Evolutionary conservation across 1,140 invertebrate genomes (phyloP).

Genomic region (Elymnias hypermnestra): DNA sequence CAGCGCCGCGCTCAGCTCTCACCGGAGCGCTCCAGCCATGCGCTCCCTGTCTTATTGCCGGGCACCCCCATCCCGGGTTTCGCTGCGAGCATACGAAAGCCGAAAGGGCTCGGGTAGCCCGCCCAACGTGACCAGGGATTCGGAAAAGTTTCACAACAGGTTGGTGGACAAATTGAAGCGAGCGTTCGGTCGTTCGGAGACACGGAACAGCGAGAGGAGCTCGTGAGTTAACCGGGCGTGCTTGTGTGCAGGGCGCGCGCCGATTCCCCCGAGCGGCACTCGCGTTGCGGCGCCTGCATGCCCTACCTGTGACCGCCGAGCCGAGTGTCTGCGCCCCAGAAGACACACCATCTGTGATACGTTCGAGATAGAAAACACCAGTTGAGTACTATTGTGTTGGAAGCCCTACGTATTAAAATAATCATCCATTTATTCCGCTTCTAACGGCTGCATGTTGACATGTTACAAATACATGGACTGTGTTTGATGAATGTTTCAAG

Average conservation of each 20-base stretch:
- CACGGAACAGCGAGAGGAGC: conserved; percentile 59
- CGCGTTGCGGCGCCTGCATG: conserved; percentile 65
- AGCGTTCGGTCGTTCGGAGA: conserved; percentile 81
- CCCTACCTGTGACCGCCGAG: conserved; percentile 60
- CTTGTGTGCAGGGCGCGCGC: conserved; percentile 66
- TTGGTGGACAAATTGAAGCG: conserved; percentile 89
- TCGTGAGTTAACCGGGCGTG: conserved; percentile 65
- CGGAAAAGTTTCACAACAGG: conserved; percentile 90
- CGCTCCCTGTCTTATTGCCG: conserved; percentile 78
- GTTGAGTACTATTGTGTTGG: conserved; percentile 46
- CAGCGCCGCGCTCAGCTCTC: conserved; percentile 79
- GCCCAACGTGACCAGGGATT: conserved; percentile 78
- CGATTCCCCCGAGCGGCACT: conserved; percentile 50
- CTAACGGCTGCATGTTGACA: conserved; percentile 46
- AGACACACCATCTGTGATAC: conserved; percentile 63
- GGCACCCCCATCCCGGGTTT: conserved; percentile 75
- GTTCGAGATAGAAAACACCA: conserved; percentile 42
- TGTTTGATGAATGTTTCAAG: conserved; percentile 53
- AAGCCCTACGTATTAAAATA: conserved; percentile 21
- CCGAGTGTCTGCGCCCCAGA: conserved; percentile 23
- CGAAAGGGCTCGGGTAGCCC: conserved; percentile 77
- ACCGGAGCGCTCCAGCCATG: conserved; percentile 81
- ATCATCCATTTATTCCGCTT: conserved; percentile 39
- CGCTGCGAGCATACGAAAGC: conserved; percentile 77
- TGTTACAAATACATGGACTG: conserved; percentile 29